Base-by-base conservation (phyloP, 1,140 invertebrate species). In the Dryas iulia region DNA sequence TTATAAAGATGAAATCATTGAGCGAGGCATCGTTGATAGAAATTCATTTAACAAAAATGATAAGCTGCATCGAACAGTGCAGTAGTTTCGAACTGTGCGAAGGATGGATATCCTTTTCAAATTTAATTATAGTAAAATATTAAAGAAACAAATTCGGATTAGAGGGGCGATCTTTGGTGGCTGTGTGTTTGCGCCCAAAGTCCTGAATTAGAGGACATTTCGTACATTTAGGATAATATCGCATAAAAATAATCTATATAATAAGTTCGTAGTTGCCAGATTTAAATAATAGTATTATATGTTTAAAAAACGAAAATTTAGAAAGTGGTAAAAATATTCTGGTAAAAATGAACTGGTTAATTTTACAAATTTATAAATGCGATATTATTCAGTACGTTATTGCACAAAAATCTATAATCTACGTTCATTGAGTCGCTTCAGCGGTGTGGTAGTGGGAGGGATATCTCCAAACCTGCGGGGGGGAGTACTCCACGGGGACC, bases 391-490 rank as follows among this genome's bases (percentile, higher is more conserved):
- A 25, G 24, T 47, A 47, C 39, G 39, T 56, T 70, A 70, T 73
- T 70, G 72, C 67, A 71, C 72, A 71, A 64, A 73, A 76, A 72
- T 65, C 69, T 69, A 73, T 73, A 72, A 75, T 76, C 77, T 76
- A 83, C 71, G 64, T 57, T 88, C 79, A 90, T 73, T 90, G 87
- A 61, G 90, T 90, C 60, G 89, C 87, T 78, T 90, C 87, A 82
- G 89, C 89, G 47, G 89, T 91, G 84, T 90, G 89, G 68, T 91
- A 89, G 65, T 89, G 84, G 14, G 89, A 89, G 52, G 86, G 89
- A 77, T 91, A 91, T 59, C 89, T 84, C 89, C 89, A 91, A 81
- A 89, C 87, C 86, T 91, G 89, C 2, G 89, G 87, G 24, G 89
- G 87, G 12, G 89, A 90, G 77, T 89, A 91, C 59, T 90, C 87